Evolutionary conservation across 2,888 invertebrate genomes (phyloP).

Genomic region (Trissolcus japonicus): DNA sequence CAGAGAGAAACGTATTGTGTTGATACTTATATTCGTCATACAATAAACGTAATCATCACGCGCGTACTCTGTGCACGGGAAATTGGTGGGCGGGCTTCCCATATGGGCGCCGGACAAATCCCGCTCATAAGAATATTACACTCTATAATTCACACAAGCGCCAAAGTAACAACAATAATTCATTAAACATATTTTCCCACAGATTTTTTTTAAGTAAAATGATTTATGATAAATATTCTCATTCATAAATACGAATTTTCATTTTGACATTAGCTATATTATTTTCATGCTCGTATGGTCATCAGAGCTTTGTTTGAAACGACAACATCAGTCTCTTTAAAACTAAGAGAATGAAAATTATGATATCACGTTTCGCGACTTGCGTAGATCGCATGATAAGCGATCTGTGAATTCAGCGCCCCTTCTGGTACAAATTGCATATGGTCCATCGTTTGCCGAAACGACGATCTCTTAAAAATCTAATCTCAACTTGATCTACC

Average conservation of each 20-base stretch:
- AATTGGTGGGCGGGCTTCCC: constrained; percentile 63
- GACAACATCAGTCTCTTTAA: too few relatives aligned
- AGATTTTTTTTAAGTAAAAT: too few relatives aligned
- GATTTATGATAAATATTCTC: too few relatives aligned
- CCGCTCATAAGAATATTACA: constrained; percentile 41
- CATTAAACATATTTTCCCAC: not conserved
- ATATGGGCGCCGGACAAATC: constrained; percentile 59
- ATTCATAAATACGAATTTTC: too few relatives aligned
- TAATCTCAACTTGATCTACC: constrained; percentile 67
- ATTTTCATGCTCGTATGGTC: constrained; percentile 1
- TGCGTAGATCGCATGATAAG: constrained; percentile 40
- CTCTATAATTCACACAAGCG: constrained; percentile 27
- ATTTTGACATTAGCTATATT: too few relatives aligned
- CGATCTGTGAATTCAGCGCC: constrained; percentile 35
- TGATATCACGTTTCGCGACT: constrained; percentile 37
- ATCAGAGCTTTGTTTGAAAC: not conserved
- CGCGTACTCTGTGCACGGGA: constrained; percentile 46
- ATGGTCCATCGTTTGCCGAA: constrained; percentile 64
- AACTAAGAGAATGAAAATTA: not conserved
- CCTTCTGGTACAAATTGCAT: constrained; percentile 64
- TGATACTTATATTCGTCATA: constrained; percentile 49
- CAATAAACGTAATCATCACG: constrained; percentile 52
- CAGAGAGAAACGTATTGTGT: constrained; percentile 41
- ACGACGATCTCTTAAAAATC: constrained; percentile 59
- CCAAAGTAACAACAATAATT: constrained; percentile 21